Conservation (phyloP, 1,140 invertebrate species). For the Neocloeon triangulifer region DNA sequence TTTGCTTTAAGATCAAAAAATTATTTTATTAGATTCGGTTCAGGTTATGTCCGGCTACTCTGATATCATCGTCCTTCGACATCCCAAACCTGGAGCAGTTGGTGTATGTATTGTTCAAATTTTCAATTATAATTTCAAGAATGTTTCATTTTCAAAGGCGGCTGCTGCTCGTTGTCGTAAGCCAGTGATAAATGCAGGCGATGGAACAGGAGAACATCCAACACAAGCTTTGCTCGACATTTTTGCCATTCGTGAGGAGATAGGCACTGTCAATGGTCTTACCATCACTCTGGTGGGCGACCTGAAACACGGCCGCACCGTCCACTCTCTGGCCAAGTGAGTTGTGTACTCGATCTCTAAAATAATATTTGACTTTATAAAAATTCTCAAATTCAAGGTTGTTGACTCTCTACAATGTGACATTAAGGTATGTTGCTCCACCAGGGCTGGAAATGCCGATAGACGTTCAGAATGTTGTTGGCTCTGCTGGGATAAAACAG, state of each 20-base stretch:
- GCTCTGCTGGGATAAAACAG: conserved; percentile 53
- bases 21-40: conserved; percentile 40
- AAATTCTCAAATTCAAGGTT: conserved; percentile 22
- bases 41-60: conserved; percentile 66
- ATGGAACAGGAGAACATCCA: conserved; percentile 95
- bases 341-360: neutral
- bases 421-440: conserved; percentile 76
- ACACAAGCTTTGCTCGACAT: conserved; percentile 94
- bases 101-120: conserved; percentile 32
- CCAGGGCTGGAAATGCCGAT: conserved; percentile 72
- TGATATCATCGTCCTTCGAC: conserved; percentile 82
- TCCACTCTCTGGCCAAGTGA: conserved; percentile 79
- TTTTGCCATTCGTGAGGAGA: conserved; percentile 96
- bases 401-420: conserved; percentile 74
- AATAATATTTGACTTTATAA: neutral
- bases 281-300: conserved; percentile 90
- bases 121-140: conserved; percentile 4
- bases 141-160: conserved; percentile 26
- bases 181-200: conserved; percentile 92
- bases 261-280: conserved; percentile 91
- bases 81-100: conserved; percentile 83
- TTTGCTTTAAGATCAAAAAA: conserved; percentile 2
- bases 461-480: conserved; percentile 56
- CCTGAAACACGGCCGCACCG: conserved; percentile 91
- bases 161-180: conserved; percentile 61